Evolutionary conservation across 2,888 invertebrate species (phyloP), one percentile per base, ranked within the genome.

Genomic region (Mystacides longicornis): DNA sequence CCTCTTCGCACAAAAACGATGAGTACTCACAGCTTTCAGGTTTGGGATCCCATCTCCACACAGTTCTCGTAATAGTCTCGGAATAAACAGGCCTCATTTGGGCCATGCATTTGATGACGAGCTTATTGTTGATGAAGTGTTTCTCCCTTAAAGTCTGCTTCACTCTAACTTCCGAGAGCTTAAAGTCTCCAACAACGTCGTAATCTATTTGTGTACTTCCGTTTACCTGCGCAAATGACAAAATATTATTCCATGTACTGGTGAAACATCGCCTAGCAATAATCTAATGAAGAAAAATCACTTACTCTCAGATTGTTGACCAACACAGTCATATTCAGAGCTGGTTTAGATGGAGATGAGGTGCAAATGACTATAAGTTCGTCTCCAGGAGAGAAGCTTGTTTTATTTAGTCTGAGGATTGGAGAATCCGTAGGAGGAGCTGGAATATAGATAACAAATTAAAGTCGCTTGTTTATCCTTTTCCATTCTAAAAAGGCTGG

Each of bases 281-380:
- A n/a, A n/a, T n/a, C n/a, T n/a, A n/a, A n/a, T n/a, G n/a, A n/a
- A n/a, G n/a, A n/a, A n/a, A n/a, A n/a, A n/a, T n/a, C n/a, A n/a
- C n/a, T n/a, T n/a, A n/a, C n/a, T n/a, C n/a, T n/a, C 65, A 82
- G 80, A 67, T 88, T 87, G 70, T 91, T 90, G 62, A 91, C 81
- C 63, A 81, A 80, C 64, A 90, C 87, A 65, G 83, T 86, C 59
- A 91, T 78, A 63, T 82, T 81, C 27, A 85, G 85, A 33, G 83
- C 79, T 7, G 90, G 91, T 63, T 81, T 80, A n/a, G 89, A 86
- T 3, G 86, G 85, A 4, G 84, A 80, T 3, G 87, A 83, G n/a
- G 86, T 83, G 71, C 91, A 91, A 73, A 90, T 91, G 49, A 87
- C 89, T 55, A 77, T 75, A 57, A 91, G 73, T 23, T 78, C 74